A percentile compares a stretch with the other conserved stretches of the same genome.
These are phyloP conservation scores for Dryoscopus gambensis DNA, from an alignment of 2,113 vertebrate species.

Conservation along the genomic window DNA sequence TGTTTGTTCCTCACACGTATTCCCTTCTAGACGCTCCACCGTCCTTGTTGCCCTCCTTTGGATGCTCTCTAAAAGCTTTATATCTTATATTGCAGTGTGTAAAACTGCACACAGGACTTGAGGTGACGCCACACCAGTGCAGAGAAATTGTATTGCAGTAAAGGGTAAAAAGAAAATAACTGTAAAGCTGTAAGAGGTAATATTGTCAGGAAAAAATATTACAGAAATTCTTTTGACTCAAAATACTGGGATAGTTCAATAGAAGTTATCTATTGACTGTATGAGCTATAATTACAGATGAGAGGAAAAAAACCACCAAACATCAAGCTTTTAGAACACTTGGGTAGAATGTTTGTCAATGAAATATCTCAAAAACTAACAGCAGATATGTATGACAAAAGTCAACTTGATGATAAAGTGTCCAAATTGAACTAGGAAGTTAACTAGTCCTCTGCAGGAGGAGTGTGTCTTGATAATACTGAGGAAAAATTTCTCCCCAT, in stretches of 20 bases:
- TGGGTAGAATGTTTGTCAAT: not conserved
- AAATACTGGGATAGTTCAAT: not conserved
- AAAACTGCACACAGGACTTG: not conserved
- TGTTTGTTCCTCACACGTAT: not conserved
- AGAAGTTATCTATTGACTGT: not conserved
- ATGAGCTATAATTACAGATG: not conserved
- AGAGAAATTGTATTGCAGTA: not conserved
- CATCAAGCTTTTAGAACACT: not conserved
- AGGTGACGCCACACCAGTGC: not conserved
- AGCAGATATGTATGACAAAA: not conserved
- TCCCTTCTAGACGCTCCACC: not conserved
- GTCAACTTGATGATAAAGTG: not conserved
- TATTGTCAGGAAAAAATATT: not conserved
- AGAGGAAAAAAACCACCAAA: not conserved
- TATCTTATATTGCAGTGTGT: not conserved
- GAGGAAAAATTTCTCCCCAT: not conserved
- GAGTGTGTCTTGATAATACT: not conserved
- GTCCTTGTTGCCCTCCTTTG: not conserved
- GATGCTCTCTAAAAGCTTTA: not conserved
- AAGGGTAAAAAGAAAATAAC: not conserved
- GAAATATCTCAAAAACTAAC: not conserved
- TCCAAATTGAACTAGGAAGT: not conserved
- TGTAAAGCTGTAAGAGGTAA: not conserved
- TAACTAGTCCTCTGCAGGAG: not conserved
- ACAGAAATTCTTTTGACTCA: not conserved